A percentile compares a stretch with the other conserved stretches of the same genome.
Evolutionary conservation across 2,113 vertebrate species (phyloP).

Genomic region (Microcebus griseorufus): DNA sequence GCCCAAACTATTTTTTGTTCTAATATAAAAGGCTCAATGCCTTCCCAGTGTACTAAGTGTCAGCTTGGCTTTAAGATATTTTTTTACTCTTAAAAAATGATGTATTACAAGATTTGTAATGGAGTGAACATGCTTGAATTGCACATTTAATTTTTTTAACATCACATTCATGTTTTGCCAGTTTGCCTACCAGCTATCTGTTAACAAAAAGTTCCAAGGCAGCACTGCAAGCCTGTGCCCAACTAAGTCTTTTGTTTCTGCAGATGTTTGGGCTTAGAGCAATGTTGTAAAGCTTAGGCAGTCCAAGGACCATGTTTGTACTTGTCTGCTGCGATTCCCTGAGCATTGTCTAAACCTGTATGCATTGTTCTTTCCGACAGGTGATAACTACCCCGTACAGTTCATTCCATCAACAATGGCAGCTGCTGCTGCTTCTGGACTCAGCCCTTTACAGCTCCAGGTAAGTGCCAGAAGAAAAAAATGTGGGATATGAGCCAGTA

Average conservation of each 20-base stretch:
- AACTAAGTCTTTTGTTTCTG: constrained; percentile 94
- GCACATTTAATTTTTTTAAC: constrained; percentile 80
- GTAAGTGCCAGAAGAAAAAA: constrained; percentile 95
- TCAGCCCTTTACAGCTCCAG: constrained; percentile 99
- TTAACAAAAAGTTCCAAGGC: constrained; percentile 87
- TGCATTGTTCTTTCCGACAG: constrained; percentile 97
- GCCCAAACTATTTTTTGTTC: constrained; percentile 69
- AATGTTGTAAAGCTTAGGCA: constrained; percentile 84
- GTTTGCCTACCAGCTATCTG: constrained; percentile 89
- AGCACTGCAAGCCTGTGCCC: constrained; percentile 89
- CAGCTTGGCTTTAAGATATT: constrained; percentile 65
- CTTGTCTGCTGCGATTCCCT: constrained; percentile 91
- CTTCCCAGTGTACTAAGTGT: constrained; percentile 65
- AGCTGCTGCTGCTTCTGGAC: constrained; percentile 99
- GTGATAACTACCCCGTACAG: constrained; percentile 99
- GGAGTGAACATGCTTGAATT: constrained; percentile 74
- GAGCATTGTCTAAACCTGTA: constrained; percentile 99
- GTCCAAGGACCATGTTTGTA: constrained; percentile 91
- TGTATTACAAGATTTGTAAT: constrained; percentile 79
- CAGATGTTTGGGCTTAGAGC: constrained; percentile 96
- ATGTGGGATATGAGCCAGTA: constrained; percentile 91
- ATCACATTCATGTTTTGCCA: constrained; percentile 85
- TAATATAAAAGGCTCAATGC: constrained; percentile 63
- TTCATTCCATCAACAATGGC: constrained; percentile 99
- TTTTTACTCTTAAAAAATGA: constrained; percentile 76